Base-by-base conservation (phyloP, 2,797 vertebrate species). In the Esox lucius region DNA sequence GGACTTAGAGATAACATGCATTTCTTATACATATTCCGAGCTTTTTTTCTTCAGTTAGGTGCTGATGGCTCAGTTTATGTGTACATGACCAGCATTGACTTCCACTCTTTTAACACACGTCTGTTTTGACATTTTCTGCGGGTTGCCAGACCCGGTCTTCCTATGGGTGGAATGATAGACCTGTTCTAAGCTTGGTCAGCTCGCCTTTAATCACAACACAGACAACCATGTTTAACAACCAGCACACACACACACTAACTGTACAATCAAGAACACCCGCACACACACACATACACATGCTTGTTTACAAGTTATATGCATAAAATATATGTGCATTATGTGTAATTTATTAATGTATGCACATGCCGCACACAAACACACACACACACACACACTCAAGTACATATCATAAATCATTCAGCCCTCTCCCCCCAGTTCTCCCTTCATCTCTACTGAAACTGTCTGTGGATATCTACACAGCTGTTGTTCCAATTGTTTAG, bases 371-470 rank as follows among this genome's bases (percentile, higher is more conserved):
- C 48, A 49, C 46, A 49, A 46, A 49, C 48, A 49, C 9, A 49
- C 9, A 19, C 49, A 51, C 51, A 19, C 70, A 1, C 69, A 2
- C 42, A 5, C 16, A 28, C 72, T 33, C 1, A 3, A 9, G 42
- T 68, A 16, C n/a, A 78, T 5, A 65, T 28, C 53, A 33, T 66
- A 70, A 53, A 24, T 11, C n/a, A 9, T 59, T 11, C 56, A 17
- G n/a, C 75, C 68, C 70, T 16, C 24, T 17, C 24, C 31, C 13
- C 51, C 71, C 71, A 78, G 15, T 15, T 11, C 17, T 61, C 31
- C 46, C 46, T 22, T 4, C 76, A 42, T 33, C 17, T 75, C n/a
- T 46, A 61, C 73, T 26, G 80, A 19, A 67, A 75, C 35, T 69
- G 7, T 66, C 24, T 67, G 65, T 59, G 69, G 39, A 61, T 62